Evolutionary conservation across 1,140 invertebrate genomes (phyloP).

Genomic region (Procambarus clarkii): DNA sequence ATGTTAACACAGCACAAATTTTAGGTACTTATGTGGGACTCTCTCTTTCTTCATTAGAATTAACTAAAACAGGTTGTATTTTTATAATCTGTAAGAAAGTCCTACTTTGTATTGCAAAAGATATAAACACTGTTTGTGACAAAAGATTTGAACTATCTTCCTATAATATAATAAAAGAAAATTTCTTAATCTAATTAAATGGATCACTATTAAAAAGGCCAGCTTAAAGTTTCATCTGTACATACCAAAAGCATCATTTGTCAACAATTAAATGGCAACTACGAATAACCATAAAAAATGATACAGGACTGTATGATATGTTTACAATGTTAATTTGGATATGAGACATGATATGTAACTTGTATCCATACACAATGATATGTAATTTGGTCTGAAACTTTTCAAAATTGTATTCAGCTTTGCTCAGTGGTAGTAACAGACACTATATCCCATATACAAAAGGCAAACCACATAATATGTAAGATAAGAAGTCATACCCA

Average conservation of each 20-base stretch:
- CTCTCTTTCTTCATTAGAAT: conserved; percentile 44
- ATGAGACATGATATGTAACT: conserved; percentile 65
- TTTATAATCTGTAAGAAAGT: conserved; percentile 29
- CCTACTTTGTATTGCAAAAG: conserved; percentile 53
- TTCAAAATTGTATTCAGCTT: conserved; percentile 32
- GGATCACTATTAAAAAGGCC: conserved; percentile 47
- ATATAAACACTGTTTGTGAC: conserved; percentile 60
- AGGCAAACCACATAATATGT: conserved; percentile 43
- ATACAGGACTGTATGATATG: conserved; percentile 67
- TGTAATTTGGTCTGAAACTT: conserved; percentile 53
- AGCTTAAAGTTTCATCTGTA: conserved; percentile 47
- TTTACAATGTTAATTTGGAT: conserved; percentile 59
- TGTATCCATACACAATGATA: conserved; percentile 55
- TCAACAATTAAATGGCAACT: conserved; percentile 50
- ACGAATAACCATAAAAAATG: conserved; percentile 54
- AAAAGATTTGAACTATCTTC: conserved; percentile 54
- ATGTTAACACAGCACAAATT: conserved; percentile 55
- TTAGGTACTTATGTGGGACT: conserved; percentile 60
- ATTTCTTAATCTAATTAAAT: conserved; percentile 50
- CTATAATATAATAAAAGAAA: conserved; percentile 50
- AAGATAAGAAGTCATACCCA: conserved; percentile 31
- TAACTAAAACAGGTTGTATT: conserved; percentile 9
- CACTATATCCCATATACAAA: conserved; percentile 42
- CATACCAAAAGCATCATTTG: conserved; percentile 38
- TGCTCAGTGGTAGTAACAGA: conserved; percentile 22